These are phyloP conservation scores for Luffia ferchaultella DNA, from an alignment of 2,888 invertebrate species.

Conservation along the genomic window DNA sequence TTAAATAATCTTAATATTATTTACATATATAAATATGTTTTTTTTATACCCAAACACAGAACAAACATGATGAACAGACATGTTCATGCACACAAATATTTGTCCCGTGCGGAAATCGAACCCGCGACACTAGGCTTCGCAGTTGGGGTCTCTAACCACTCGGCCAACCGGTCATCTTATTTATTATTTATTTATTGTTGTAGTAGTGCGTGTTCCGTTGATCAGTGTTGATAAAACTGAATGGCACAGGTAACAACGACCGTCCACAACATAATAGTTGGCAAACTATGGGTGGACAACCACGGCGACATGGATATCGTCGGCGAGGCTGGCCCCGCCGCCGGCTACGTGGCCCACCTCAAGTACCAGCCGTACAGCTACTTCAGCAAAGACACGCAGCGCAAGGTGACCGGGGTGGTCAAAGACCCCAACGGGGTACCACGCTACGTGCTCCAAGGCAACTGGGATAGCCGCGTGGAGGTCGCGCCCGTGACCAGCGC, in stretches of 20 bases:
- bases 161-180: too few relatives aligned
- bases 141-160: too few relatives aligned
- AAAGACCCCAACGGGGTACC: conserved; percentile 76
- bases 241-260: conserved; percentile 89
- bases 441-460: conserved; percentile 81
- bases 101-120: too few relatives aligned
- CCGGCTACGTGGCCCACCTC: conserved; percentile 93
- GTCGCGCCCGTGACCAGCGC: conserved; percentile 86
- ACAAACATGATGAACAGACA: too few relatives aligned
- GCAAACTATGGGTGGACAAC: conserved; percentile 99
- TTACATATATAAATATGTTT: too few relatives aligned
- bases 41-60: too few relatives aligned
- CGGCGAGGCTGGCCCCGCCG: conserved; percentile 79
- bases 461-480: conserved; percentile 97
- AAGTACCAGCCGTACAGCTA: conserved; percentile 99
- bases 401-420: conserved; percentile 86
- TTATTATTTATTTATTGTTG: too few relatives aligned
- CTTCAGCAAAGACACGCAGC: conserved; percentile 95
- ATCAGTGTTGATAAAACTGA: background rate
- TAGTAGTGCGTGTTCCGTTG: too few relatives aligned
- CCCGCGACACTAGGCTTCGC: too few relatives aligned
- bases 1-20: too few relatives aligned
- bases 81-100: too few relatives aligned
- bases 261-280: conserved; percentile 99
- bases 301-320: conserved; percentile 99